Evolutionary conservation across 2,113 vertebrate genomes (phyloP).

Genomic region (Sinosuthora webbiana): DNA sequence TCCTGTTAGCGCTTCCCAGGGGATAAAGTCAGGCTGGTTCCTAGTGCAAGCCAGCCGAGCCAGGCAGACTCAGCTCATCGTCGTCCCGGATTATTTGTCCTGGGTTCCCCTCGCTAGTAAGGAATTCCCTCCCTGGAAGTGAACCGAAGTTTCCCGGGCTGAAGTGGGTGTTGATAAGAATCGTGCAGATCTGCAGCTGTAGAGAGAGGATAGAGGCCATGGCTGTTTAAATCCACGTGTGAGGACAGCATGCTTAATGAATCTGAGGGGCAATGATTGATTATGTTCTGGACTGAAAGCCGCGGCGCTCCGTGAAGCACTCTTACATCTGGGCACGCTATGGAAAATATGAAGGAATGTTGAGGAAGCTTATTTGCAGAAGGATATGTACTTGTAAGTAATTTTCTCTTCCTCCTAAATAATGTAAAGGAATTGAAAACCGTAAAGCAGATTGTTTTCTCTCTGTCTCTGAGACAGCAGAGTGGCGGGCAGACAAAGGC

Average conservation of each 20-base stretch:
- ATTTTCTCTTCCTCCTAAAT: neutral
- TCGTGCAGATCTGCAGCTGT: neutral
- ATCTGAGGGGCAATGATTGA: conserved; percentile 45
- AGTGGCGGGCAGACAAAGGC: conserved; percentile 42
- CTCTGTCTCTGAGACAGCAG: neutral
- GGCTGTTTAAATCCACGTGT: conserved; percentile 50
- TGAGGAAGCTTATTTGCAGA: conserved; percentile 82
- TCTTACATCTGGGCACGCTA: conserved; percentile 44
- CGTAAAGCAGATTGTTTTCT: neutral
- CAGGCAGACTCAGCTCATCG: neutral
- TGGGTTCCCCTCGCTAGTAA: neutral
- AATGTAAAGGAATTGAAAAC: neutral
- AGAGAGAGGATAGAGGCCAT: neutral
- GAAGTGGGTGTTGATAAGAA: neutral
- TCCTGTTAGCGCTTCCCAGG: conserved; percentile 53
- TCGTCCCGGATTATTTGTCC: neutral
- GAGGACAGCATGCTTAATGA: conserved; percentile 60
- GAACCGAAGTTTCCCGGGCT: neutral
- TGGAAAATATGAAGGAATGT: conserved; percentile 75
- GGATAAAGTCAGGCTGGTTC: conserved; percentile 50
- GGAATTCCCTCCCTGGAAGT: conserved; percentile 13
- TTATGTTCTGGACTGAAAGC: conserved; percentile 39
- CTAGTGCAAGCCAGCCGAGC: conserved; percentile 4
- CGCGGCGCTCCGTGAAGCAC: conserved; percentile 14
- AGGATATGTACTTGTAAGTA: conserved; percentile 81